phyloP scores from a whole-genome alignment of 2,797 vertebrate genomes.

The Sebastes glaucus region DNA sequence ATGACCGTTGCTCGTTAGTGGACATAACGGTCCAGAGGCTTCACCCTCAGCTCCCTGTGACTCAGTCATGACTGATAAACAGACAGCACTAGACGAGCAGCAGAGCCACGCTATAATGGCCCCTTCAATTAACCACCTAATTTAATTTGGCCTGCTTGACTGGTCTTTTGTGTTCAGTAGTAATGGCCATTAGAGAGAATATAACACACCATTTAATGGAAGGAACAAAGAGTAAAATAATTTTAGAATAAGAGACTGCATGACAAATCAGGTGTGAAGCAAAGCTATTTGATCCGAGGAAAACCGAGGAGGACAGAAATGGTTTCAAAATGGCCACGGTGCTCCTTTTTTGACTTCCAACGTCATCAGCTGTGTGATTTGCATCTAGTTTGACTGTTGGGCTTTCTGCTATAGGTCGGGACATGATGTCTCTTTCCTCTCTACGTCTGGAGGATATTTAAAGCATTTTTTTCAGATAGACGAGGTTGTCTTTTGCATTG shows the following conservation, averaged over 20 bases:
- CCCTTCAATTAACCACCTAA: constrained; percentile 67
- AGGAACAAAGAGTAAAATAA: constrained; percentile 52
- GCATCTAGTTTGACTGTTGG: not conserved
- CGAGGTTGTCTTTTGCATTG: not conserved
- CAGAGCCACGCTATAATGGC: constrained; percentile 50
- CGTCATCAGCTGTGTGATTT: not conserved
- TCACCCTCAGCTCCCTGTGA: constrained; percentile 30
- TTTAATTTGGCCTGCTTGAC: constrained; percentile 67
- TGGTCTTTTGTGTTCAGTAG: constrained; percentile 64
- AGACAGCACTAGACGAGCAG: constrained; percentile 39
- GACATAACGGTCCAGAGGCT: constrained; percentile 27
- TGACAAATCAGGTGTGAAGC: constrained; percentile 22
- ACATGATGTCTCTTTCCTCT: not conserved
- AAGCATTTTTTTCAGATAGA: not conserved
- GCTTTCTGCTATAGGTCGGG: not conserved
- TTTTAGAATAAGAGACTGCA: constrained; percentile 38
- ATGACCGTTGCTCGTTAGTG: not conserved
- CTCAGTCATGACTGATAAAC: constrained; percentile 38
- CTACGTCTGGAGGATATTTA: not conserved
- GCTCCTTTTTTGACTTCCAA: not conserved
- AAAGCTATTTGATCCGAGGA: constrained; percentile 23
- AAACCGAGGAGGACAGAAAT: not conserved
- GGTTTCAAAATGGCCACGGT: constrained; percentile 7
- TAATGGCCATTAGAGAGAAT: constrained; percentile 54
- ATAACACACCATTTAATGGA: constrained; percentile 40